Percentiles rank a stretch among this genome's conserved stretches.
phyloP scores from a whole-genome alignment of 2,888 invertebrate genomes.

The Artemia sinica region DNA sequence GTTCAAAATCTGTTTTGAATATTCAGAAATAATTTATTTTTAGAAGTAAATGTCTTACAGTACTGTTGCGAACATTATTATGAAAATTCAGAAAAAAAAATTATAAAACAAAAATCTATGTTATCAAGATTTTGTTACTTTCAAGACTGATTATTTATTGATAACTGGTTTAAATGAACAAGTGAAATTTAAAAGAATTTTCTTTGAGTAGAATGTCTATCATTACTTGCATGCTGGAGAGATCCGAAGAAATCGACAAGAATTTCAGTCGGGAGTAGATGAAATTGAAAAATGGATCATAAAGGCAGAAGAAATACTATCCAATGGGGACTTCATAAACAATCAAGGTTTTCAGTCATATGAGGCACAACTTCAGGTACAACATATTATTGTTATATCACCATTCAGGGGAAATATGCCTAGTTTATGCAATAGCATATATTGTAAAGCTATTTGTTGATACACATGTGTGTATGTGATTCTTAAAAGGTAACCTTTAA shows the following conservation, averaged over 20 bases:
- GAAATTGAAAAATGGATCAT: slow-evolving; percentile 60
- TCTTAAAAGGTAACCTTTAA: too few species aligned
- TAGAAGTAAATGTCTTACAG: too few species aligned
- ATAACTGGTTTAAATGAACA: slow-evolving; percentile 15
- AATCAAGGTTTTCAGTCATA: slow-evolving; percentile 62
- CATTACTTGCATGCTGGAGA: slow-evolving; percentile 79
- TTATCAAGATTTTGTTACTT: slow-evolving; percentile 8
- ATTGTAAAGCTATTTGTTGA: too few species aligned
- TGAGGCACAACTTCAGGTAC: slow-evolving; percentile 48
- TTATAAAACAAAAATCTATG: too few species aligned
- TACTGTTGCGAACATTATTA: too few species aligned
- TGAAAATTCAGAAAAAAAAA: too few species aligned
- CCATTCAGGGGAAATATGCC: neutral
- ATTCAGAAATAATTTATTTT: too few species aligned
- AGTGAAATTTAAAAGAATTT: slow-evolving; percentile 17
- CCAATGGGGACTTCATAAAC: slow-evolving; percentile 50
- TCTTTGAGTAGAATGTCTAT: slow-evolving; percentile 46
- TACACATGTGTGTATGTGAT: too few species aligned
- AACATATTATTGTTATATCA: neutral
- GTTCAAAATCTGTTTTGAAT: too few species aligned
- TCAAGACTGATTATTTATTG: neutral
- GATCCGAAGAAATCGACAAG: slow-evolving; percentile 58
- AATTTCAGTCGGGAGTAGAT: slow-evolving; percentile 54
- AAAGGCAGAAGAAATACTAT: slow-evolving; percentile 51
- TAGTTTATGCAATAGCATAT: too few species aligned